Evolutionary conservation across 64 coral and sea anemone species (phyloP), one percentile per base, ranked within the genome.

Genomic region (Hydrozoanthus tunicans): DNA sequence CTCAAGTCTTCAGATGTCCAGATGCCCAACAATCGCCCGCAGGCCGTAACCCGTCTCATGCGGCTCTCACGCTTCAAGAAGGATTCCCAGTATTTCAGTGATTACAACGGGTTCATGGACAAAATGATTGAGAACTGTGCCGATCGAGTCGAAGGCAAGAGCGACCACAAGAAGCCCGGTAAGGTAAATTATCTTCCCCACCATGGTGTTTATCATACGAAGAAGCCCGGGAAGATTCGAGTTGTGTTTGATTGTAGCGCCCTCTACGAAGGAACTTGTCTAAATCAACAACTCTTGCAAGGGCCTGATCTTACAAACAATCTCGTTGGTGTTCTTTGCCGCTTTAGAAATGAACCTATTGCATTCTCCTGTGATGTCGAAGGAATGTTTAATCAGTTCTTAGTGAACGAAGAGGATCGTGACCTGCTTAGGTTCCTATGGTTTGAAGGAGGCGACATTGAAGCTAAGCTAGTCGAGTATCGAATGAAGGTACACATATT

Each of bases 11-110:
- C 82, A 20, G 62, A 84, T 64, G 55, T 55, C 61, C 17, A 25
- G 63, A 68, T 71, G 64, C 82, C 82, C 63, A 86, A 86, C 64
- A 86, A 86, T 70, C 63, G 63, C 0, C 64, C 82, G 10, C 82
- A 71, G 64, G 82, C 82, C 6, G n/a, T 9, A 1, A 55, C 32
- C 25, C 64, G 82, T 9, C 26, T 86, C 0, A 68, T 53, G 61
- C 26, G 64, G 3, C 64, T 86, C 55, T 70, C 64, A 70, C 82
- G 82, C 64, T 86, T 86, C 62, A 55, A 86, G 62, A 86, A 86
- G 62, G 79, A 81, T 32, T 23, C 79, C 3, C 57, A 81, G n/a
- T 81, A 81, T n/a, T 62, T 62, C n/a, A 81, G 79, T 62, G 79
- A 81, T 62, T 62, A 81, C 79, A 62, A 62, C n/a, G 57, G 62